Percentiles rank a stretch among this genome's conserved stretches.
Conservation (phyloP, 2,888 invertebrate species). For the Tupiocoris notatus region DNA sequence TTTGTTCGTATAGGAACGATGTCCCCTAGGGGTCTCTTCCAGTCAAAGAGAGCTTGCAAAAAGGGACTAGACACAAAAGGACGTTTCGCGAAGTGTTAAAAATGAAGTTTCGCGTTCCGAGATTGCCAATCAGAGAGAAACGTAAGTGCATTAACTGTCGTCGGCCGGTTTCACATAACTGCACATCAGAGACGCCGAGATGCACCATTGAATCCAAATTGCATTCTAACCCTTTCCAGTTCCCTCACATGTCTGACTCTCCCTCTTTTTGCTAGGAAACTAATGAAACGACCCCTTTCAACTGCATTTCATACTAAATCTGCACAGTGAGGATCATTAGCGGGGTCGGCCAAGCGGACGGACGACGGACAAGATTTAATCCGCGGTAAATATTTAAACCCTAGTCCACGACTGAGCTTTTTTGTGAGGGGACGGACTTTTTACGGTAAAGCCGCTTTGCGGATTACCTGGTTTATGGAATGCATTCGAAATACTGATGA, state of each 20-base stretch:
- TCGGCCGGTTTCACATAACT: constrained; percentile 37
- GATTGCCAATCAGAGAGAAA: constrained; percentile 36
- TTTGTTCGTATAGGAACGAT: too few relatives aligned
- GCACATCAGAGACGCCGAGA: constrained; percentile 39
- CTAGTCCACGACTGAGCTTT: too few relatives aligned
- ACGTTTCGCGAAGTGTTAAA: constrained; percentile 34
- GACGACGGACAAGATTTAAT: constrained; percentile 23
- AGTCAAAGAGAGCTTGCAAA: constrained; percentile 1
- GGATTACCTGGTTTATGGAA: constrained; percentile 32
- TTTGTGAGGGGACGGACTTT: neutral
- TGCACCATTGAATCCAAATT: constrained; percentile 42
- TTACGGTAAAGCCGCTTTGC: constrained; percentile 22
- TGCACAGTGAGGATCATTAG: constrained; percentile 35
- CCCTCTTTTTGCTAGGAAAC: constrained; percentile 8
- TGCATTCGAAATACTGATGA: constrained; percentile 38
- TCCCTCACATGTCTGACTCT: constrained; percentile 4
- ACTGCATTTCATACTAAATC: constrained; percentile 31
- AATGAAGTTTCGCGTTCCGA: constrained; percentile 34
- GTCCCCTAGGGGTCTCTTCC: neutral
- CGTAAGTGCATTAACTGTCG: constrained; percentile 38
- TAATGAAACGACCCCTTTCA: constrained; percentile 36
- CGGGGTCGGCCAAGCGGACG: constrained; percentile 24
- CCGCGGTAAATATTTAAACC: constrained; percentile 37
- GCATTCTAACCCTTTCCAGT: constrained; percentile 13
- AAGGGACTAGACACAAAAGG: constrained; percentile 20